phyloP scores from a whole-genome alignment of 1,140 invertebrate genomes.

The Drosophila santomea region DNA sequence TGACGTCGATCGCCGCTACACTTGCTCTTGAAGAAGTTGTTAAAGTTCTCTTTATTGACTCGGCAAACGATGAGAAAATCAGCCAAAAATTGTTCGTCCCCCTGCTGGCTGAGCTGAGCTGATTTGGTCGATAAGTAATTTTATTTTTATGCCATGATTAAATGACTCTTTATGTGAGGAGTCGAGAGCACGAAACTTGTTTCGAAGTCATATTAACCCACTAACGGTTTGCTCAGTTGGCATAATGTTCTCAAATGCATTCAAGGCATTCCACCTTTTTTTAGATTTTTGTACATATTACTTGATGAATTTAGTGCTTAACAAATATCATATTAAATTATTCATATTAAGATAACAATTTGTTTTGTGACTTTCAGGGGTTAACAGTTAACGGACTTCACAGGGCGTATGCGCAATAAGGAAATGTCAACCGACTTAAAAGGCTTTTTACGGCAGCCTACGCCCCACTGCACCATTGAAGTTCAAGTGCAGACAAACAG shows the following conservation, averaged over 20 bases:
- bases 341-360: too few species aligned
- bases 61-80: conserved; percentile 68
- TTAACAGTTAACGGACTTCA: conserved; percentile 14
- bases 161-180: conserved; percentile 53
- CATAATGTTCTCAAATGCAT: neutral
- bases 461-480: conserved; percentile 26
- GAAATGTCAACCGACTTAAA: conserved; percentile 51
- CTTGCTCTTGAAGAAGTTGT: conserved; percentile 74
- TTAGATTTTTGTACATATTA: too few species aligned
- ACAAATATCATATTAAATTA: too few species aligned
- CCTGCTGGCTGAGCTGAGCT: conserved; percentile 15
- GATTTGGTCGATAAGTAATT: conserved; percentile 67
- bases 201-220: conserved; percentile 46
- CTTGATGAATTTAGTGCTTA: too few species aligned
- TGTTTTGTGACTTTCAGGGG: neutral
- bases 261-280: too few species aligned
- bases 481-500: conserved; percentile 37
- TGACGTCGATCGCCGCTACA: conserved; percentile 11
- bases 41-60: conserved; percentile 73
- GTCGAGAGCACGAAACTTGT: conserved; percentile 48
- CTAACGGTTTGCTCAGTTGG: conserved; percentile 25
- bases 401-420: conserved; percentile 75
- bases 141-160: conserved; percentile 77
- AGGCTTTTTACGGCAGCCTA: conserved; percentile 48
- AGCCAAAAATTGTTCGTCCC: conserved; percentile 33